A percentile compares a stretch with the other conserved stretches of the same genome.
Evolutionary conservation across 2,797 vertebrate species (phyloP).

Genomic region (Harpagifer antarcticus): DNA sequence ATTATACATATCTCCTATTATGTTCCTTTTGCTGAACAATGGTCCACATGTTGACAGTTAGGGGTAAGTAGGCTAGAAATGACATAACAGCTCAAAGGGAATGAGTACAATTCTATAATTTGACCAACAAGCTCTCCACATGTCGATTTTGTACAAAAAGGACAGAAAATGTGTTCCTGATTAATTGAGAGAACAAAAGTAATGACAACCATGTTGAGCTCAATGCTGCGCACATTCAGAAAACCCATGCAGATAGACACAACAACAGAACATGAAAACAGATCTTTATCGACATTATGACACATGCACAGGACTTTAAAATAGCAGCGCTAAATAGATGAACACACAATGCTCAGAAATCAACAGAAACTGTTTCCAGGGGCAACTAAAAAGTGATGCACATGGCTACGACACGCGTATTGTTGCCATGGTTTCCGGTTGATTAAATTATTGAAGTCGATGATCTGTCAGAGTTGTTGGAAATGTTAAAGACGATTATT

Average conservation of each 20-base stretch:
- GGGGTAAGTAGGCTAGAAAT: not conserved
- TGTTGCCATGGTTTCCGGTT: not conserved
- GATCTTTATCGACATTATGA: not conserved
- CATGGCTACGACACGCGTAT: not conserved
- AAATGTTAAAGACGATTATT: not conserved
- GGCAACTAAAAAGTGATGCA: not conserved
- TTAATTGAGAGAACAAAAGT: not conserved
- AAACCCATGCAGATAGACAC: not conserved
- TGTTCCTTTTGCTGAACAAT: conserved; percentile 20
- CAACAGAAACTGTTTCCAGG: too few species aligned
- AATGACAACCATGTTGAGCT: not conserved
- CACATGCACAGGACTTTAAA: not conserved
- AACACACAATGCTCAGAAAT: too few species aligned
- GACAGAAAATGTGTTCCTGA: not conserved
- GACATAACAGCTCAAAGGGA: not conserved
- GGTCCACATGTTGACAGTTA: conserved; percentile 16
- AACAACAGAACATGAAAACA: not conserved
- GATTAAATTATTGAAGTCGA: not conserved
- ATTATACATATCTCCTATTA: conserved; percentile 42
- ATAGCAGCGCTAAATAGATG: too few species aligned
- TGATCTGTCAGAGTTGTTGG: not conserved
- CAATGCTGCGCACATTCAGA: not conserved
- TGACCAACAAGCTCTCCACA: conserved; percentile 1
- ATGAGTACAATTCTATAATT: not conserved
- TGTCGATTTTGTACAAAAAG: not conserved